Base-by-base conservation (phyloP, 2,113 vertebrate species). In the Nycticryphes semicollaris region DNA sequence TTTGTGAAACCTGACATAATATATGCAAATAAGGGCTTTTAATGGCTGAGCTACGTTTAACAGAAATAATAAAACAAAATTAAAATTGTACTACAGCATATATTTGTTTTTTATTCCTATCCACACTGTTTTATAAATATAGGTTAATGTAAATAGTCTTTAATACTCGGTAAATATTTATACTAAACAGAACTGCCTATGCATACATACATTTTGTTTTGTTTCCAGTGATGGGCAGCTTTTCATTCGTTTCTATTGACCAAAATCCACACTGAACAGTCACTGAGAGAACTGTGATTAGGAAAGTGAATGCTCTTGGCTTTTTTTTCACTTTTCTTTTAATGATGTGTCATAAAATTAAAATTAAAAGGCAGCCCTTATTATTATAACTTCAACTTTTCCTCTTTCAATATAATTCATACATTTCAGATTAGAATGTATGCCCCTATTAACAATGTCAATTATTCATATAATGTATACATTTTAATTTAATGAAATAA, bases 1-100 rank as follows among this genome's bases (percentile, higher is more conserved):
- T 97, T 93, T 97, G 97, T 97, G 97, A 97, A 88, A 94, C 95
- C 96, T 87, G 93, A 95, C 87, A 93, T 94, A 97, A 96, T 97
- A 90, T 76, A 97, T 97, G 97, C 94, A 98, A 97, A 98, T 97
- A 88, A 96, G 93, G 64, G 66, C 88, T 96, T 96, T 89, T 97
- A 97, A 95, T 96, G 93, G 90, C 85, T 91, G 84, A 94, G 96
- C 94, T 96, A 94, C 91, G 94, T 84, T 97, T 87, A 89, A 97
- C 73, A 93, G 96, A 96, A 97, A 95, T 83, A 94, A 97, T 96
- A 92, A 94, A 94, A 96, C 87, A 89, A 93, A 96, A 98, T 94
- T 97, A 92, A 97, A 97, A 97, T 84, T 82, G 31, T 90, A 92
- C 93, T 72, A 90, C 0, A 6, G 60, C 50, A 82, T 84, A 45